These are phyloP conservation scores for Oostethus manadensis DNA, from an alignment of 2,113 vertebrate species.

Conservation along the genomic window DNA sequence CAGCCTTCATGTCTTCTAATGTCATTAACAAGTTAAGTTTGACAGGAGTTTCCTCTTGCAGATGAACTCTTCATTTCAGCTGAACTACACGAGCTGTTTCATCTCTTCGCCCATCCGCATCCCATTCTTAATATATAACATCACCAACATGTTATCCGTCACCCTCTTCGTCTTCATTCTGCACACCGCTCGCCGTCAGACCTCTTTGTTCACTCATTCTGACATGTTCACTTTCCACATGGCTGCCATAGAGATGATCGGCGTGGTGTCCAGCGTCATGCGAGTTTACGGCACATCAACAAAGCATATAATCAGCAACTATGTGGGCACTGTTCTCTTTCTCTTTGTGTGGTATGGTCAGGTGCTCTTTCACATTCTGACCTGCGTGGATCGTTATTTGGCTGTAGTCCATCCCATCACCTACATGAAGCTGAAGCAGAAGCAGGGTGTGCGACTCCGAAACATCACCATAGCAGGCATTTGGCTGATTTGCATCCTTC, in stretches of 20 bases:
- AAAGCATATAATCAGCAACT: fast-evolving
- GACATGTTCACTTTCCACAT: constrained; percentile 32
- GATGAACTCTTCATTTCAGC: background rate
- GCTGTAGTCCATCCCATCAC: constrained; percentile 15
- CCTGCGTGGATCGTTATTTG: constrained; percentile 27
- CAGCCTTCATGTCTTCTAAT: too few species aligned
- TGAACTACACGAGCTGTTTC: background rate
- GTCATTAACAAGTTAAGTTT: background rate
- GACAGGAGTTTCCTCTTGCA: background rate
- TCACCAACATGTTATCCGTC: constrained; percentile 2
- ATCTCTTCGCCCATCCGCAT: background rate
- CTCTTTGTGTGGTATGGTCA: background rate
- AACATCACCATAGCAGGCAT: background rate
- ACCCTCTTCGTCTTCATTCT: constrained; percentile 21
- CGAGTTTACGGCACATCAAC: background rate
- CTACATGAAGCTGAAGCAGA: constrained; percentile 7
- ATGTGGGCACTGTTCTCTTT: fast-evolving
- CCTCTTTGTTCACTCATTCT: background rate
- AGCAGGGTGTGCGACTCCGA: background rate
- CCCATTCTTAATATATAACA: fast-evolving
- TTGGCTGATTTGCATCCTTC: constrained; percentile 1
- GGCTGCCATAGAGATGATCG: constrained; percentile 13
- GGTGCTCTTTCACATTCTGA: constrained; percentile 4
- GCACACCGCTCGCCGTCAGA: background rate
- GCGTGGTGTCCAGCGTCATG: fast-evolving